Percentiles rank a stretch among this genome's conserved stretches.
Evolutionary conservation across 1,140 invertebrate species (phyloP).

Genomic region (Ylistrum balloti): DNA sequence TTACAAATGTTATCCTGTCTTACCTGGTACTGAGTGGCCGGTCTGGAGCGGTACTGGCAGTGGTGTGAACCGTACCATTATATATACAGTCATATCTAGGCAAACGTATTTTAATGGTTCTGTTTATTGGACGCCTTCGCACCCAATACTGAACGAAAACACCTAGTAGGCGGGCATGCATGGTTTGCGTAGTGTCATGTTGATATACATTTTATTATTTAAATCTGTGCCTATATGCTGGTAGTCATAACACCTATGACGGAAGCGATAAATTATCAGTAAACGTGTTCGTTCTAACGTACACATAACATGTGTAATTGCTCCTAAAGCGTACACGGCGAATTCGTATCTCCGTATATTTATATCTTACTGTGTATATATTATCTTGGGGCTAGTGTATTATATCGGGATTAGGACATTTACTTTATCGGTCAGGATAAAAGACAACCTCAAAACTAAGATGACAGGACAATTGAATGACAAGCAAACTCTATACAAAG

Average conservation of each 20-base stretch:
- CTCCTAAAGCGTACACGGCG: neutral
- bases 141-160: neutral
- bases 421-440: too few relatives aligned
- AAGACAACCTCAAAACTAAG: too few relatives aligned
- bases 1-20: neutral
- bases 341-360: neutral
- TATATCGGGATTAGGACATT: too few relatives aligned
- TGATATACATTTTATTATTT: neutral
- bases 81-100: neutral
- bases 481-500: too few relatives aligned
- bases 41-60: neutral
- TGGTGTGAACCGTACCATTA: neutral
- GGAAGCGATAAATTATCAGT: neutral
- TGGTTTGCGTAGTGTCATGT: neutral
- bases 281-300: neutral
- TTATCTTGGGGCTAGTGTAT: too few relatives aligned
- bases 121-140: slow-evolving; percentile 31
- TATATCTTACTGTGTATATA: neutral
- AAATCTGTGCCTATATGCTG: neutral
- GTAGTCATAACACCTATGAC: neutral
- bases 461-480: too few relatives aligned
- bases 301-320: neutral
- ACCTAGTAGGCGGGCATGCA: neutral
- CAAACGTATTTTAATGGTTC: neutral
- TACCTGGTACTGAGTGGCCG: neutral